Evolutionary conservation across 2,797 vertebrate species (phyloP).

Genomic region (Pogoniulus pusillus): DNA sequence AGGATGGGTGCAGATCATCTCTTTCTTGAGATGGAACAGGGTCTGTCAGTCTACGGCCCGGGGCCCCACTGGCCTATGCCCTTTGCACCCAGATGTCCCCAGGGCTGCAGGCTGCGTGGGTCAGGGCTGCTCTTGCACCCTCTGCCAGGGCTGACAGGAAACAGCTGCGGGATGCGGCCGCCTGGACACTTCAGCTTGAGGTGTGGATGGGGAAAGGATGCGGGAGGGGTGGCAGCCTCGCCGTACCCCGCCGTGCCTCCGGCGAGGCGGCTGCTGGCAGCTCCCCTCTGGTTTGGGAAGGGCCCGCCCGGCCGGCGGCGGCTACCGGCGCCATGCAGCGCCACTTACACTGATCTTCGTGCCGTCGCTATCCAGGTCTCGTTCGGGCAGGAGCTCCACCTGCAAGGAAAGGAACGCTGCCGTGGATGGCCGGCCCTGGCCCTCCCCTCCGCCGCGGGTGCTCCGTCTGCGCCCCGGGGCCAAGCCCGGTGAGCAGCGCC

Average conservation of each 20-base stretch:
- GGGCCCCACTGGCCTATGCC: accelerated
- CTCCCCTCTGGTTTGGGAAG: too few relatives aligned
- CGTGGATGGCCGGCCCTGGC: not conserved
- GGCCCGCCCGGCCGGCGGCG: too few relatives aligned
- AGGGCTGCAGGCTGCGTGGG: accelerated
- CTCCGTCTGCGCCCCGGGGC: not conserved
- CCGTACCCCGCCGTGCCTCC: not conserved
- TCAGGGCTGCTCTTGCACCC: not conserved
- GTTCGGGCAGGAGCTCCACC: constrained; percentile 87
- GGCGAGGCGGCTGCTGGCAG: not conserved
- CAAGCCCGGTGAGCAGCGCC: not conserved
- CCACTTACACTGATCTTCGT: constrained; percentile 96
- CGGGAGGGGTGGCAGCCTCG: not conserved
- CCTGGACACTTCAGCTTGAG: not conserved
- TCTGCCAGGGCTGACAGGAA: not conserved
- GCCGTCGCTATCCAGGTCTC: constrained; percentile 89
- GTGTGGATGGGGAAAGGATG: not conserved
- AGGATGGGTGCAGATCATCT: too few relatives aligned
- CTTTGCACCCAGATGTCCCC: accelerated
- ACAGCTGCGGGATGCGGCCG: not conserved
- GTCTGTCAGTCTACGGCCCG: too few relatives aligned
- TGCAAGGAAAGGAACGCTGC: constrained; percentile 62
- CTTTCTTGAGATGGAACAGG: not conserved
- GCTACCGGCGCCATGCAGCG: not conserved
- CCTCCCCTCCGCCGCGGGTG: not conserved